Evolutionary conservation across 2,888 invertebrate genomes (phyloP).

Genomic region (Chloroclystis v-ata): DNA sequence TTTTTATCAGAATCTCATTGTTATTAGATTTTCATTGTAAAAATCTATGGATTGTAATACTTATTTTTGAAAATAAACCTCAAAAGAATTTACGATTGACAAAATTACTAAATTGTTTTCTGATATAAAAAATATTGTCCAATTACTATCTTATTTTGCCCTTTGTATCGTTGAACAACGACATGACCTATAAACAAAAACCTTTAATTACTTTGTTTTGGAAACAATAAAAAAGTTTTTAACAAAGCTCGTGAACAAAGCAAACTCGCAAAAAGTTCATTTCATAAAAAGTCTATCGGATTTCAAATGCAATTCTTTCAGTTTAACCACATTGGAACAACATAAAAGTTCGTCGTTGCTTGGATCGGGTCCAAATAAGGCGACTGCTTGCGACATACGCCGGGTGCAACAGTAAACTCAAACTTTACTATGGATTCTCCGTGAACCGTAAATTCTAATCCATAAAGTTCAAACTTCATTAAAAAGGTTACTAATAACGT

Average conservation of each 20-base stretch:
- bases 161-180: too few species aligned
- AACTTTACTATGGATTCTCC: conserved; percentile 33
- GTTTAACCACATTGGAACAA: conserved; percentile 71
- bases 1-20: too few species aligned
- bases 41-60: too few species aligned
- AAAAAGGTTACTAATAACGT: conserved; percentile 26
- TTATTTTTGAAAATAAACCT: too few species aligned
- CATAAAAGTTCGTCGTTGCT: conserved; percentile 67
- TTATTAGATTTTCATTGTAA: too few species aligned
- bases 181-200: not conserved
- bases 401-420: conserved; percentile 48
- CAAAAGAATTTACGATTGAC: too few species aligned
- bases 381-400: conserved; percentile 70
- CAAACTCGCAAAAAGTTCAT: conserved; percentile 19
- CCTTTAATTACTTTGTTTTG: not conserved
- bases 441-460: conserved; percentile 30
- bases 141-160: too few species aligned
- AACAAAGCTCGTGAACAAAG: conserved; percentile 3
- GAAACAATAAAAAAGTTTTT: not conserved
- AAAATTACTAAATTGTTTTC: too few species aligned
- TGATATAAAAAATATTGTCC: too few species aligned
- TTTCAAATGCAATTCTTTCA: conserved; percentile 51
- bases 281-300: conserved; percentile 36
- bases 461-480: conserved; percentile 42
- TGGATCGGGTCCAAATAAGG: conserved; percentile 75